A percentile compares a stretch with the other conserved stretches of the same genome.
These are phyloP conservation scores for Phylloscopus collybita DNA, from an alignment of 2,797 vertebrate genomes.

Conservation along the genomic window DNA sequence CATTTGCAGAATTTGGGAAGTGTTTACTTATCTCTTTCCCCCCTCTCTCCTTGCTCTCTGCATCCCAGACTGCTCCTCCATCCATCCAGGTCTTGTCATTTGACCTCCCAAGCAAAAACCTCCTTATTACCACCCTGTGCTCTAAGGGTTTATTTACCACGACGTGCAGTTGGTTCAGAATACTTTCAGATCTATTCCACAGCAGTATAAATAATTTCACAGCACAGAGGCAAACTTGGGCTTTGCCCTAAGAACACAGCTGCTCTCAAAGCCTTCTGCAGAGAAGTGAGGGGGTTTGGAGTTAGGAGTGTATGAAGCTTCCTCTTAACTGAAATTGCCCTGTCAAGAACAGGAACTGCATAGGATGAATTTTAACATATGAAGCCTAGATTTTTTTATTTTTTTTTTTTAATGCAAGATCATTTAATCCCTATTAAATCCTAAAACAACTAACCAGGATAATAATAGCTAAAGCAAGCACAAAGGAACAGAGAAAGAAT, in stretches of 20 bases:
- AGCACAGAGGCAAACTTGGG: background rate
- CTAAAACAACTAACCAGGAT: background rate
- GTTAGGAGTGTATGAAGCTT: background rate
- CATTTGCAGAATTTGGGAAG: background rate
- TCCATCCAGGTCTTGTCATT: background rate
- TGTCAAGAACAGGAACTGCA: background rate
- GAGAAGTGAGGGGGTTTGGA: background rate
- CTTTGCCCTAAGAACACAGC: background rate
- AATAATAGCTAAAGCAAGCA: conserved; percentile 5
- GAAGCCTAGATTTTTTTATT: background rate
- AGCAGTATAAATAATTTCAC: conserved; percentile 9
- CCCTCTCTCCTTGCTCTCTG: background rate
- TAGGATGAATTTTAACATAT: background rate
- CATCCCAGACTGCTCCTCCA: background rate
- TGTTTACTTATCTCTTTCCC: background rate
- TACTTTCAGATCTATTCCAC: background rate
- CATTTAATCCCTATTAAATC: conserved; percentile 18
- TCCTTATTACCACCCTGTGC: background rate
- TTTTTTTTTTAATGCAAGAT: background rate
- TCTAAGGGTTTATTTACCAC: background rate
- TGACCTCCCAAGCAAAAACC: background rate
- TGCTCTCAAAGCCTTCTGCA: background rate
- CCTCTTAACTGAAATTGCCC: background rate
- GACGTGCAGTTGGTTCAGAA: background rate
- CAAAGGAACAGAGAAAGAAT: background rate